phyloP scores from a whole-genome alignment of 1,140 invertebrate genomes.

The Zaprionus africanus region DNA sequence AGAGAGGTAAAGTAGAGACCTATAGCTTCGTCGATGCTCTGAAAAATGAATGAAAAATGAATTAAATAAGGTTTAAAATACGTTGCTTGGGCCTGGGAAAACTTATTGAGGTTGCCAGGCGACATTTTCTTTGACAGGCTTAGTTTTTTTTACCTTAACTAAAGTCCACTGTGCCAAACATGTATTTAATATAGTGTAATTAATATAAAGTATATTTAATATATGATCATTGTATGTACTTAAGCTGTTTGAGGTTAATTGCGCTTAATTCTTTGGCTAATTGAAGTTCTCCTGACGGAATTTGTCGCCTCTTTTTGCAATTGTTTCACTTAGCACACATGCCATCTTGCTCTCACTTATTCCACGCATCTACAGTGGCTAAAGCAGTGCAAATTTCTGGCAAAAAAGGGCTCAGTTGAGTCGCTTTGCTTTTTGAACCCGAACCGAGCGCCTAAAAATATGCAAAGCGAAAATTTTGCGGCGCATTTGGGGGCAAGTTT shows the following conservation, averaged over 20 bases:
- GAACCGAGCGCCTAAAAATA: conserved; percentile 35
- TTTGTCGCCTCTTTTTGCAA: too few species aligned
- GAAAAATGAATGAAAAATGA: not conserved
- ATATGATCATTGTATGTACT: not conserved
- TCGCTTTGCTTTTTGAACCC: not conserved
- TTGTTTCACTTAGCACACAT: too few species aligned
- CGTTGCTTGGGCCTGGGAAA: not conserved
- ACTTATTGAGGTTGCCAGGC: not conserved
- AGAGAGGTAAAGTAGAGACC: too few species aligned
- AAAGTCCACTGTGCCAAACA: too few species aligned
- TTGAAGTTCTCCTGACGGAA: not conserved
- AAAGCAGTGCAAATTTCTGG: not conserved
- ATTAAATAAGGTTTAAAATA: not conserved
- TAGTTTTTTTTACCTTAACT: not conserved
- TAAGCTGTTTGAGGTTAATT: not conserved
- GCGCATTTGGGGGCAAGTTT: conserved; percentile 5
- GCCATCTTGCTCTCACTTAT: not conserved
- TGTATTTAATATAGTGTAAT: too few species aligned
- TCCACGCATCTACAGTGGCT: not conserved
- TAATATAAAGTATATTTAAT: too few species aligned
- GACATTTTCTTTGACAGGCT: not conserved
- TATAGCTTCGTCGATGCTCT: not conserved
- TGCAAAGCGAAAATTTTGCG: conserved; percentile 55
- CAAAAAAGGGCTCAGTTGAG: not conserved
- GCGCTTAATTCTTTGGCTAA: not conserved